phyloP scores from a whole-genome alignment of 2,797 vertebrate genomes.

The Poecilia picta region DNA sequence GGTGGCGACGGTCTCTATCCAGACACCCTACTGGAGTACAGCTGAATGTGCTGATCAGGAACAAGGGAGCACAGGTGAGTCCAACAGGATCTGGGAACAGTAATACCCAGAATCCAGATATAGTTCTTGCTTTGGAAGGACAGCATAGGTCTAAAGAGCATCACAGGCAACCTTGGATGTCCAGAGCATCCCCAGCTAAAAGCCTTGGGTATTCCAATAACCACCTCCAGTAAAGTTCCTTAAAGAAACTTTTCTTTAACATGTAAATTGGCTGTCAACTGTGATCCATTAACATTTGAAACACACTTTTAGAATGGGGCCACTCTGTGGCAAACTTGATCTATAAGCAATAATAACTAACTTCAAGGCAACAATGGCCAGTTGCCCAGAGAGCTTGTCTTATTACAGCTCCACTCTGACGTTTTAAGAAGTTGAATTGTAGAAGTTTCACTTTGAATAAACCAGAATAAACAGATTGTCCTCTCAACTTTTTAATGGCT shows the following conservation, averaged over 20 bases:
- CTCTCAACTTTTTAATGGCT: neutral
- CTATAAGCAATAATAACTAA: neutral
- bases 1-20: neutral
- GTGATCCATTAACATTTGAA: neutral
- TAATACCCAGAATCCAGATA: neutral
- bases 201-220: neutral
- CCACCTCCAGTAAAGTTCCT: no score
- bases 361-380: neutral
- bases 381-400: no score
- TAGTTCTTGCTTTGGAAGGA: neutral
- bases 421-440: neutral
- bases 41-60: neutral
- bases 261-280: no score
- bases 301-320: neutral
- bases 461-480: neutral
- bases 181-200: neutral
- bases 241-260: no score
- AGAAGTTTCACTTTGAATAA: neutral
- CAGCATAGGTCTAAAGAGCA: neutral
- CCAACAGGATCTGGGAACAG: neutral
- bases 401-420: neutral
- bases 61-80: neutral
- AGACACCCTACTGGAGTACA: neutral
- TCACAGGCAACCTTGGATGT: neutral
- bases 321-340: neutral